Percentiles rank a stretch among this genome's conserved stretches.
Evolutionary conservation across 1,140 invertebrate species (phyloP).

Genomic region (Brachionus manjavacas): DNA sequence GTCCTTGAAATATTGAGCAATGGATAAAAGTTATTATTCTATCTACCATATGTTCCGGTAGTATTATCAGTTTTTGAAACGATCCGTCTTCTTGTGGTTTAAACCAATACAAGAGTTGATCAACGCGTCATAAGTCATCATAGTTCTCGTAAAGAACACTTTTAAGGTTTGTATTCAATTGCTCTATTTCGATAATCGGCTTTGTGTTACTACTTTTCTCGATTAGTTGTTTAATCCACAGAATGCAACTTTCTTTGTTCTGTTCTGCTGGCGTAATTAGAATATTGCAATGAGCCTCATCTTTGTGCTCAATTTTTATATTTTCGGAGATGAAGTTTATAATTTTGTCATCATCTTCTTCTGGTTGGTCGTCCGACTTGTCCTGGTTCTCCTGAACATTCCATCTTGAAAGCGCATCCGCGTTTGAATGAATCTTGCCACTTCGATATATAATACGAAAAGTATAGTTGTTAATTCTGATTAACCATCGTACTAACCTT

Average conservation of each 20-base stretch:
- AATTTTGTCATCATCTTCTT: neutral
- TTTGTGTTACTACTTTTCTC: neutral
- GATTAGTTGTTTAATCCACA: neutral
- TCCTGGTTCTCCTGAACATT: neutral
- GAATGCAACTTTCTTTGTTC: neutral
- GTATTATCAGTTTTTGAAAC: neutral
- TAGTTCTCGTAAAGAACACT: neutral
- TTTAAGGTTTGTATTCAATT: neutral
- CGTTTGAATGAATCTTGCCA: neutral
- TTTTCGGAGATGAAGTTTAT: neutral
- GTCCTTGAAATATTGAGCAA: slow-evolving; percentile 17
- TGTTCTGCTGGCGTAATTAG: neutral
- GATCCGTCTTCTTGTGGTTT: neutral
- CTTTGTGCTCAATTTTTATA: neutral
- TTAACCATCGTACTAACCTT: neutral
- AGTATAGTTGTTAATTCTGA: neutral
- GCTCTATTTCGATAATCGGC: neutral
- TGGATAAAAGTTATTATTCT: neutral
- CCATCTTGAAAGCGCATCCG: neutral
- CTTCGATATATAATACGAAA: neutral
- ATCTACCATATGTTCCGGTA: neutral
- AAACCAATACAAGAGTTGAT: neutral
- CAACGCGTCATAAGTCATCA: neutral
- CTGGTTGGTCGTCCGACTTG: neutral
- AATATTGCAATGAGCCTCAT: neutral